Evolutionary conservation across 2,797 vertebrate species (phyloP).

Genomic region (Pseudomugil tenellus): DNA sequence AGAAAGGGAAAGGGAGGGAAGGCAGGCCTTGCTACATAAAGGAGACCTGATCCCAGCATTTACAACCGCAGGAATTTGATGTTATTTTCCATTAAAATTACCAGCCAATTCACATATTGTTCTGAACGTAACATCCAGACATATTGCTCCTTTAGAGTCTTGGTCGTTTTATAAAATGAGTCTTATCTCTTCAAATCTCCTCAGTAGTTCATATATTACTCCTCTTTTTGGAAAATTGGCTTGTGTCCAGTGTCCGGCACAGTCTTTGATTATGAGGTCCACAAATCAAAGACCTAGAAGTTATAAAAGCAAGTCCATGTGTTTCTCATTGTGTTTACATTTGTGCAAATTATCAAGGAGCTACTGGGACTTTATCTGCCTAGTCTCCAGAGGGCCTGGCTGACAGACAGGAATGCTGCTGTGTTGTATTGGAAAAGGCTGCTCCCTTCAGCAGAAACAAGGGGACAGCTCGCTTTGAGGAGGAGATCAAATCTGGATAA

Average conservation of each 20-base stretch:
- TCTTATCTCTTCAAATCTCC: slow-evolving; percentile 18
- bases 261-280: slow-evolving; percentile 12
- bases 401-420: slow-evolving; percentile 70
- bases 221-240: slow-evolving; percentile 12
- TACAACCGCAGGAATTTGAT: slow-evolving; percentile 62
- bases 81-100: slow-evolving; percentile 39
- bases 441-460: slow-evolving; percentile 27
- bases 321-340: slow-evolving; percentile 54
- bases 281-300: slow-evolving; percentile 42
- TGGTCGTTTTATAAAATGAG: slow-evolving; percentile 7
- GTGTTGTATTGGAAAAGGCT: slow-evolving; percentile 25
- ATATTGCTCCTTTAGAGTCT: neutral
- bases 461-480: slow-evolving; percentile 24
- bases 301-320: slow-evolving; percentile 26
- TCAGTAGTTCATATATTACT: slow-evolving; percentile 19
- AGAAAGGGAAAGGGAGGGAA: slow-evolving; percentile 31
- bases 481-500: slow-evolving; percentile 37
- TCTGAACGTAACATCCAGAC: slow-evolving; percentile 3
- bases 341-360: slow-evolving; percentile 57
- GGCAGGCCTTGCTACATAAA: slow-evolving; percentile 57
- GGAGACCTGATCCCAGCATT: slow-evolving; percentile 51
- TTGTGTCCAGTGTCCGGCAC: slow-evolving; percentile 7
- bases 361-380: slow-evolving; percentile 57
- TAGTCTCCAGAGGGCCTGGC: slow-evolving; percentile 57
- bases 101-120: slow-evolving; percentile 7